Percentiles rank a stretch among this genome's conserved stretches.
Conservation (phyloP, 2,113 vertebrate species). For the Xiphorhynchus elegans region DNA sequence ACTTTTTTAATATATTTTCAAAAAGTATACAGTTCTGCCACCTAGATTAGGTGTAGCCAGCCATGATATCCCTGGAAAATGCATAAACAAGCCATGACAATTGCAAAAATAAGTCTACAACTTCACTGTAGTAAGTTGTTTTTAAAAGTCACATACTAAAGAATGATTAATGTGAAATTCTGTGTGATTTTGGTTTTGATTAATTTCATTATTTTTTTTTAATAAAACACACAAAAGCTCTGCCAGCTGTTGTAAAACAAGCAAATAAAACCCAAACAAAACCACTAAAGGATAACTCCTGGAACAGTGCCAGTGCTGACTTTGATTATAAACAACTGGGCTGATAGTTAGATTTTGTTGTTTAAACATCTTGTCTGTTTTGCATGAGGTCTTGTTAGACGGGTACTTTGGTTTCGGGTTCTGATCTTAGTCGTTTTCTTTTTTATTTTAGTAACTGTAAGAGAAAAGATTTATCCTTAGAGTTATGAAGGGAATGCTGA, state of each 20-base stretch:
- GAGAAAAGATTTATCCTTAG: background rate
- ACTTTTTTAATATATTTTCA: background rate
- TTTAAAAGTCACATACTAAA: background rate
- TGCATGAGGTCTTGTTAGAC: background rate
- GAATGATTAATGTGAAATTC: background rate
- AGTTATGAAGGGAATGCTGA: background rate
- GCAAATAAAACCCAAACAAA: background rate
- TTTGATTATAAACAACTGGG: background rate
- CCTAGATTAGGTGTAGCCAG: background rate
- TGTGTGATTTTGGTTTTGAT: background rate
- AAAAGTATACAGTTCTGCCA: background rate
- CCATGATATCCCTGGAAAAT: background rate
- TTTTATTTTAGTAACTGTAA: background rate
- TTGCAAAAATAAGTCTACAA: background rate
- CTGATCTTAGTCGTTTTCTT: background rate
- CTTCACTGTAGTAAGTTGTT: background rate
- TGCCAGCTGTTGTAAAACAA: background rate
- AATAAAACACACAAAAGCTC: background rate
- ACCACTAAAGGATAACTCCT: background rate
- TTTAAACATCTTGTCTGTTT: background rate
- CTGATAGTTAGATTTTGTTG: background rate
- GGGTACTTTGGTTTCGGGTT: background rate
- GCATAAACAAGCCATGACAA: background rate
- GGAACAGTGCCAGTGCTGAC: background rate
- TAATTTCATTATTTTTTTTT: background rate